Conservation (phyloP, 37 sponge, comb jelly and placozoan genomes). For the Cliona cf. orientalis region DNA sequence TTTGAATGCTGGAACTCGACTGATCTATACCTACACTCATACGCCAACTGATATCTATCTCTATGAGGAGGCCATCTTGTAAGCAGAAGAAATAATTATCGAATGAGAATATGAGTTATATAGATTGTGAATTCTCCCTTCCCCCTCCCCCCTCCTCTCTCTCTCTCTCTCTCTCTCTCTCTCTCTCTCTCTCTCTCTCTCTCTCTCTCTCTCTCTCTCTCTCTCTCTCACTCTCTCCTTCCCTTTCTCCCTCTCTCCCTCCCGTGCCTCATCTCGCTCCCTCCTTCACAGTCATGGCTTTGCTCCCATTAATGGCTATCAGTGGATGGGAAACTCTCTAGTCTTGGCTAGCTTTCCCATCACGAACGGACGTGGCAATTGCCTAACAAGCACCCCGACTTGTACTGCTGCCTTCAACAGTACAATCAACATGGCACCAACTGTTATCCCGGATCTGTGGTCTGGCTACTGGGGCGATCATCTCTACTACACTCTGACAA, state of each 20-base stretch:
- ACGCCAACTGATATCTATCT: constrained; percentile 16
- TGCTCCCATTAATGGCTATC: constrained; percentile 34
- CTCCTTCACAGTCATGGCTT: constrained; percentile 10
- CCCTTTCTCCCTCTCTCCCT: background rate
- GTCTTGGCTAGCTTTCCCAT: background rate
- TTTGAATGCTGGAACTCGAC: constrained; percentile 23
- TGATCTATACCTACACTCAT: constrained; percentile 12
- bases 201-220: background rate
- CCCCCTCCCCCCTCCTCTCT: background rate
- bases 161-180: background rate
- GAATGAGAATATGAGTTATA: too few relatives aligned
- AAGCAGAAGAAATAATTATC: background rate
- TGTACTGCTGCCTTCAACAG: constrained; percentile 41
- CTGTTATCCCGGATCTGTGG: background rate
- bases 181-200: background rate
- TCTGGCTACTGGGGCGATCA: constrained; percentile 15
- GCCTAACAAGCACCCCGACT: background rate
- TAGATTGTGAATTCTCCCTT: too few relatives aligned
- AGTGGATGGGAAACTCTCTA: constrained; percentile 14
- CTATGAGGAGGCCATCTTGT: constrained; percentile 51
- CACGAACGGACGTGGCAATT: constrained; percentile 10
- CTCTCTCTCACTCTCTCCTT: background rate
- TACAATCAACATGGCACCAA: background rate
- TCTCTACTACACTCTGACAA: constrained; percentile 19
- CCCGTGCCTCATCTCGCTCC: background rate